A percentile compares a stretch with the other conserved stretches of the same genome.
These are phyloP conservation scores for Anhinga anhinga DNA, from an alignment of 2,113 vertebrate species.

Conservation along the genomic window DNA sequence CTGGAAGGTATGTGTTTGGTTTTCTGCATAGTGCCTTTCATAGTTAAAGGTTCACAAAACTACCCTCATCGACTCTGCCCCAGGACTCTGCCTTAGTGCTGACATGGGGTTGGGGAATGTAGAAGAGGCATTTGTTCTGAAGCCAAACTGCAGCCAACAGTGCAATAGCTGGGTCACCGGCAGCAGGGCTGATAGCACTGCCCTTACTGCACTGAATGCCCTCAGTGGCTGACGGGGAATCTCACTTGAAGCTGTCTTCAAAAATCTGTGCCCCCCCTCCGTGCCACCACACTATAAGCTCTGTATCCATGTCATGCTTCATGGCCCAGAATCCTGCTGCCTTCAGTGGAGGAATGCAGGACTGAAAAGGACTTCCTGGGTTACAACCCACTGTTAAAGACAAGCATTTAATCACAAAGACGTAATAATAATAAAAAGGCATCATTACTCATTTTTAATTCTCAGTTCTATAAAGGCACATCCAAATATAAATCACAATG, in stretches of 20 bases:
- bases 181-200: neutral
- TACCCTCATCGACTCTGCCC: neutral
- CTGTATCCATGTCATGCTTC: neutral
- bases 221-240: neutral
- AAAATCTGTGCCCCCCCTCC: neutral
- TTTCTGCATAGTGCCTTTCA: neutral
- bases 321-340: neutral
- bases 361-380: neutral
- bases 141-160: neutral
- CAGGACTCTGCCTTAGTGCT: neutral
- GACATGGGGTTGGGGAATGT: neutral
- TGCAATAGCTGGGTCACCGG: neutral
- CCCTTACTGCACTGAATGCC: neutral
- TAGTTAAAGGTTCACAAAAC: neutral
- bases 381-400: neutral
- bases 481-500: conserved; percentile 58
- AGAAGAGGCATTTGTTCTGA: neutral
- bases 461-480: conserved; percentile 26
- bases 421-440: neutral
- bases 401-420: neutral
- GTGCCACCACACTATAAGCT: neutral
- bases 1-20: neutral
- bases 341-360: neutral
- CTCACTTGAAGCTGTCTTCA: neutral
- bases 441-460: conserved; percentile 1